Conservation (phyloP, 2,888 invertebrate species). For the Mesorhabditis sp. region DNA sequence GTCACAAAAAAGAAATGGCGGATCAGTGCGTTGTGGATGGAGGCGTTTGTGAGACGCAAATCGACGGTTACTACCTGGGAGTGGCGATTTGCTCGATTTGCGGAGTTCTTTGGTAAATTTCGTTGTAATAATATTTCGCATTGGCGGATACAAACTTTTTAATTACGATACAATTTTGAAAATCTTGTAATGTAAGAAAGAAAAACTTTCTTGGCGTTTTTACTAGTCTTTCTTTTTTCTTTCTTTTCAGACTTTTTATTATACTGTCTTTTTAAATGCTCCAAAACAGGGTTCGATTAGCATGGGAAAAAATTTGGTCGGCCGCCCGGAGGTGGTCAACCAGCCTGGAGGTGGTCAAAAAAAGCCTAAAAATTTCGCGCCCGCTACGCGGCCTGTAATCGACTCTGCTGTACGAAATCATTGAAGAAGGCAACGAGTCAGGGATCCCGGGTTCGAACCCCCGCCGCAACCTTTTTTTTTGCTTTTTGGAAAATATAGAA, state of each 20-base stretch:
- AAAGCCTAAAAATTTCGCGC: too few species aligned
- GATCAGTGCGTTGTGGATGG: conserved; percentile 51
- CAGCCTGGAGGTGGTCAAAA: too few species aligned
- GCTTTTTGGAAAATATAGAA: too few species aligned
- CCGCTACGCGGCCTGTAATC: too few species aligned
- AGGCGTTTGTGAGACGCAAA: conserved; percentile 48
- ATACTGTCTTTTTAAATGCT: neutral
- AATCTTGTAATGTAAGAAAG: conserved; percentile 2
- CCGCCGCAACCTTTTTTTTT: too few species aligned
- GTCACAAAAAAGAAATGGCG: conserved; percentile 45
- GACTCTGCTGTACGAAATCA: too few species aligned
- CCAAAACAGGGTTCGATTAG: too few species aligned
- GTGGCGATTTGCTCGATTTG: conserved; percentile 50
- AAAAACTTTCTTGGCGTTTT: neutral
- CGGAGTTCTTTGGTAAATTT: conserved; percentile 48
- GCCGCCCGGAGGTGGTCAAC: too few species aligned
- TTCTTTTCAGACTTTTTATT: neutral
- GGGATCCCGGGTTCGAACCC: too few species aligned
- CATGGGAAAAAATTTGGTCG: too few species aligned
- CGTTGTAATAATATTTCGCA: neutral
- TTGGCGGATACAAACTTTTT: neutral
- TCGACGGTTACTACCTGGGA: conserved; percentile 53
- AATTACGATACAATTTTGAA: neutral
- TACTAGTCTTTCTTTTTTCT: neutral
- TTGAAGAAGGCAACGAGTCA: too few species aligned